These are phyloP conservation scores for Phortica magna DNA, from an alignment of 2,888 invertebrate species.

Conservation along the genomic window DNA sequence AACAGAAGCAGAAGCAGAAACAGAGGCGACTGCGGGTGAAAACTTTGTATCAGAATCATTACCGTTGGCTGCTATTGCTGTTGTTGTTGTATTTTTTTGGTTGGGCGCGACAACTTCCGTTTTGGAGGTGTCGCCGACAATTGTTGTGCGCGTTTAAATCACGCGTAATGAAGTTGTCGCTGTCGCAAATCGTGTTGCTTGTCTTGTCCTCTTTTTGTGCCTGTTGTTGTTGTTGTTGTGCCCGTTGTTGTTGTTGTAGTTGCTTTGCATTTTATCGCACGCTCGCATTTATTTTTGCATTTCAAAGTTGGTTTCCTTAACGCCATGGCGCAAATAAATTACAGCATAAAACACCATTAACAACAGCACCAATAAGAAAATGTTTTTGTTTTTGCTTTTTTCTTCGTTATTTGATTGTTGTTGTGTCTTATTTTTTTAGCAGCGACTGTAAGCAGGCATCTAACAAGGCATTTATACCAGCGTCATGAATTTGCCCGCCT, in stretches of 20 bases:
- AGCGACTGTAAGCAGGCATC: not conserved
- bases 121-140: slow-evolving; percentile 66
- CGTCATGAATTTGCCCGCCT: too few relatives aligned
- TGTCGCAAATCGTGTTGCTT: slow-evolving; percentile 41
- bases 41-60: slow-evolving; percentile 22
- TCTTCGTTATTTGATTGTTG: not conserved
- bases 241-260: slow-evolving; percentile 4
- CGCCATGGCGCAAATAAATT: slow-evolving; percentile 37
- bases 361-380: slow-evolving; percentile 21
- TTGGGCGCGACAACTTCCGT: slow-evolving; percentile 12
- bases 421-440: not conserved
- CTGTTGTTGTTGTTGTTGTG: slow-evolving; percentile 14
- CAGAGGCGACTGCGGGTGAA: not conserved
- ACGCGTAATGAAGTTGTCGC: slow-evolving; percentile 75
- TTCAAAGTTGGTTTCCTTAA: slow-evolving; percentile 61
- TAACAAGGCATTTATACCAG: not conserved
- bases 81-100: slow-evolving; percentile 35
- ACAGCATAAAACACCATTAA: slow-evolving; percentile 31
- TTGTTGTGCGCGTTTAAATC: slow-evolving; percentile 65
- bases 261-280: slow-evolving; percentile 68
- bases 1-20: not conserved
- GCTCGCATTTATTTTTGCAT: slow-evolving; percentile 69
- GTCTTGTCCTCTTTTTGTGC: slow-evolving; percentile 33
- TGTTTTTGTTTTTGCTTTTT: not conserved
- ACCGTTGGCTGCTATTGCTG: slow-evolving; percentile 24